Evolutionary conservation across 2,113 vertebrate genomes (phyloP).

Genomic region (Hypomesus transpacificus): DNA sequence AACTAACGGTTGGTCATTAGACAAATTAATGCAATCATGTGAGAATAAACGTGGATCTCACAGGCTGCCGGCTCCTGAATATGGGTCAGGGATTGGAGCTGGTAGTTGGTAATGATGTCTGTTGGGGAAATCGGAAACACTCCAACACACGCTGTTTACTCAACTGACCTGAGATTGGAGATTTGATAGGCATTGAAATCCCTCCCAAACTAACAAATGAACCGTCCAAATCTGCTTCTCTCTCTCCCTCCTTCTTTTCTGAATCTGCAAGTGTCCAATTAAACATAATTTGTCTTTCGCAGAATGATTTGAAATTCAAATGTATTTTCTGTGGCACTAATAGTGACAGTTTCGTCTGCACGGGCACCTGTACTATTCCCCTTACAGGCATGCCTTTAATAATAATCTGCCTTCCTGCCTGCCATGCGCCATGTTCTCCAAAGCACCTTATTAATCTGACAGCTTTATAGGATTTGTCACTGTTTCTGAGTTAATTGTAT

Average conservation of each 20-base stretch:
- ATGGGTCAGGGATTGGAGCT: slow-evolving; percentile 41
- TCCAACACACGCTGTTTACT: not conserved
- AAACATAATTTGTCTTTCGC: no score
- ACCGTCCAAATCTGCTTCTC: no score
- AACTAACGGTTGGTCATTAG: slow-evolving; percentile 52
- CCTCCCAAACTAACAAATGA: no score
- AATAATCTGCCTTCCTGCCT: not conserved
- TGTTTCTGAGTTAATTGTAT: slow-evolving; percentile 59
- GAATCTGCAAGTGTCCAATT: no score
- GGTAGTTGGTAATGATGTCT: slow-evolving; percentile 40
- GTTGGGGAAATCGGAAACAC: not conserved
- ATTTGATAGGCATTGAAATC: not conserved
- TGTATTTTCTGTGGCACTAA: not conserved
- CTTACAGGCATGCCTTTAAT: not conserved
- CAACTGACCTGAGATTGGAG: not conserved
- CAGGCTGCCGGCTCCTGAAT: slow-evolving; percentile 37
- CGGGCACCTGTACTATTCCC: not conserved
- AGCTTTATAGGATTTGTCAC: slow-evolving; percentile 48
- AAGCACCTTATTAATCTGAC: slow-evolving; percentile 40
- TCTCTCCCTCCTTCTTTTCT: no score
- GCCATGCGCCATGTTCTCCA: slow-evolving; percentile 37
- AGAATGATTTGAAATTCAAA: not conserved
- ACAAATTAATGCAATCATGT: slow-evolving; percentile 51
- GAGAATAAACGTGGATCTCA: slow-evolving; percentile 38
- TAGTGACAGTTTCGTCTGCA: not conserved